Evolutionary conservation across 2,888 invertebrate genomes (phyloP).

Genomic region (Phalera bucephala): DNA sequence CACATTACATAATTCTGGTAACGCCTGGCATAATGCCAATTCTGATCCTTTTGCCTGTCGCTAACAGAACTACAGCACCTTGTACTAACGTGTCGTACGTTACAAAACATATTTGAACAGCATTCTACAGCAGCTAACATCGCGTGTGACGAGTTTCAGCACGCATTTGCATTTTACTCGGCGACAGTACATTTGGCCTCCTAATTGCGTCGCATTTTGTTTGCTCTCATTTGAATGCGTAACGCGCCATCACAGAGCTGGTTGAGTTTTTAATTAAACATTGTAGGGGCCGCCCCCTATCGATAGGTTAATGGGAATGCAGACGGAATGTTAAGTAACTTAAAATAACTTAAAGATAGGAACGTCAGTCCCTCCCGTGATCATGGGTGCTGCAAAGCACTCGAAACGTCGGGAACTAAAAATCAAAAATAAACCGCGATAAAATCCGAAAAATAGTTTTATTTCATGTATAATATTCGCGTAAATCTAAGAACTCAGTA

Average conservation of each 20-base stretch:
- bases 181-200: constrained; percentile 34
- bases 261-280: constrained; percentile 32
- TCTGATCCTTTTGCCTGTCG: too few relatives aligned
- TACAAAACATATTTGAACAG: neutral
- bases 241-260: constrained; percentile 17
- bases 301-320: neutral
- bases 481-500: too few relatives aligned
- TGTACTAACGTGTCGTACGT: neutral
- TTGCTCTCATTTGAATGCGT: constrained; percentile 35
- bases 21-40: too few relatives aligned
- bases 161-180: constrained; percentile 35
- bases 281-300: neutral
- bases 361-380: too few relatives aligned
- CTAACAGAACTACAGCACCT: too few relatives aligned
- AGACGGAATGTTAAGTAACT: neutral
- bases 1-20: too few relatives aligned
- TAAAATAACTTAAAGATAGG: too few relatives aligned
- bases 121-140: neutral
- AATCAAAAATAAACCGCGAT: too few relatives aligned
- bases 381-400: too few relatives aligned
- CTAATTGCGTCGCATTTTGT: constrained; percentile 41
- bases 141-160: constrained; percentile 18
- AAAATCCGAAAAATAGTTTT: too few relatives aligned
- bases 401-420: too few relatives aligned
- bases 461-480: too few relatives aligned